Evolutionary conservation across 2,113 vertebrate genomes (phyloP).

Genomic region (Muscicapa adusta): DNA sequence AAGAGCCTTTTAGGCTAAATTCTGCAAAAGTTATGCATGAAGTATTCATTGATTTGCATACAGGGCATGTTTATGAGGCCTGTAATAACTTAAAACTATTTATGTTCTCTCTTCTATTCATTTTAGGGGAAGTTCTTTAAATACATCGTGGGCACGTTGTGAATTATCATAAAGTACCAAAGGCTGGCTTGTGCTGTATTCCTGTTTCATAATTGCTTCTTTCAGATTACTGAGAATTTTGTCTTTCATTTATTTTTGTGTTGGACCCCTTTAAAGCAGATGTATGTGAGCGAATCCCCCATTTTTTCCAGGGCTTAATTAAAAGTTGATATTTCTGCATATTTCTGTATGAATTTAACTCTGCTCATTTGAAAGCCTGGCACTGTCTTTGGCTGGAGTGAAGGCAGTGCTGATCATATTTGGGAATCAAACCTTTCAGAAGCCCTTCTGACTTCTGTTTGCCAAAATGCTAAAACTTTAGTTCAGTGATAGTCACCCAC

Average conservation of each 20-base stretch:
- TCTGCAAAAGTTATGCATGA: background rate
- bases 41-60: background rate
- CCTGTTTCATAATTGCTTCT: background rate
- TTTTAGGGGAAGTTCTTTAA: background rate
- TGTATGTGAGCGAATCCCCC: rapidly evolving
- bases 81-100: background rate
- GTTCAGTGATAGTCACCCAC: background rate
- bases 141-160: background rate
- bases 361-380: background rate
- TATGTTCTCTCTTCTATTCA: background rate
- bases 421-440: background rate
- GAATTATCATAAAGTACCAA: background rate
- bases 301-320: background rate
- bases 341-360: background rate
- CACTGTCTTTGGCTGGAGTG: background rate
- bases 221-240: background rate
- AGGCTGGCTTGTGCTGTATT: background rate
- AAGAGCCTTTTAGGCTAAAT: background rate
- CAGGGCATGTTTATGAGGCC: background rate
- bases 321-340: background rate
- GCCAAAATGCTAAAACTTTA: background rate
- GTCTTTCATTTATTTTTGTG: background rate
- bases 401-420: background rate
- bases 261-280: background rate
- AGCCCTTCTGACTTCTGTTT: background rate